phyloP scores from a whole-genome alignment of 2,113 vertebrate genomes.

The Platysternon megacephalum region DNA sequence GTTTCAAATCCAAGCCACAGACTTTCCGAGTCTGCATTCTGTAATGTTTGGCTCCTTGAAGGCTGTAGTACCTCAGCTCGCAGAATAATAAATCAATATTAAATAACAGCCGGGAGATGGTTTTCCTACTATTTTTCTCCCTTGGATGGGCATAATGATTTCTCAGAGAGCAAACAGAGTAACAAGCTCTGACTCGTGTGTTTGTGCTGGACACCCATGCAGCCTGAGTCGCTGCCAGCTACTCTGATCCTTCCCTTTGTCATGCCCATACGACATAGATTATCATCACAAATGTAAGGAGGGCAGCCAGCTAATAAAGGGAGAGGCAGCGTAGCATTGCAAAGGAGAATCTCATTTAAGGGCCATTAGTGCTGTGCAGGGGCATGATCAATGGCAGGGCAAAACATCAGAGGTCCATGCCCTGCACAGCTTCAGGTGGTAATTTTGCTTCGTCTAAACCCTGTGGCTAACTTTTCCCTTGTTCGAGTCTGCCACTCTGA shows the following conservation, averaged over 20 bases:
- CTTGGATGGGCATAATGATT: not conserved
- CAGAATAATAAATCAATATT: rapidly evolving
- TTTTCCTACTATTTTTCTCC: not conserved
- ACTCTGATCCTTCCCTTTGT: not conserved
- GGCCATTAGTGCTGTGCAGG: not conserved
- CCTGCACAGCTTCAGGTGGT: not conserved
- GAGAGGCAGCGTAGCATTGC: not conserved
- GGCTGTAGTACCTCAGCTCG: not conserved
- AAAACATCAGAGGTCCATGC: not conserved
- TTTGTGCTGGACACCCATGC: not conserved
- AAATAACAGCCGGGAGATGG: not conserved
- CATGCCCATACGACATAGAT: not conserved
- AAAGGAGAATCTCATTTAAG: not conserved
- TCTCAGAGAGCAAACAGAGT: not conserved
- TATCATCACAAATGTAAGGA: not conserved
- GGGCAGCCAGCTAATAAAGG: not conserved
- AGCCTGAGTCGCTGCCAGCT: not conserved
- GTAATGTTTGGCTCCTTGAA: not conserved
- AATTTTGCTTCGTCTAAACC: not conserved
- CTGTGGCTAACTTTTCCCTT: not conserved
- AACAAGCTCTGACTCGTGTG: not conserved
- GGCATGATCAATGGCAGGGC: not conserved
- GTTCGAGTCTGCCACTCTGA: not conserved
- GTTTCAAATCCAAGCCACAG: not conserved
- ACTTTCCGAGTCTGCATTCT: not conserved